Conservation (phyloP, 2,113 vertebrate species). For the Nanorana parkeri region DNA sequence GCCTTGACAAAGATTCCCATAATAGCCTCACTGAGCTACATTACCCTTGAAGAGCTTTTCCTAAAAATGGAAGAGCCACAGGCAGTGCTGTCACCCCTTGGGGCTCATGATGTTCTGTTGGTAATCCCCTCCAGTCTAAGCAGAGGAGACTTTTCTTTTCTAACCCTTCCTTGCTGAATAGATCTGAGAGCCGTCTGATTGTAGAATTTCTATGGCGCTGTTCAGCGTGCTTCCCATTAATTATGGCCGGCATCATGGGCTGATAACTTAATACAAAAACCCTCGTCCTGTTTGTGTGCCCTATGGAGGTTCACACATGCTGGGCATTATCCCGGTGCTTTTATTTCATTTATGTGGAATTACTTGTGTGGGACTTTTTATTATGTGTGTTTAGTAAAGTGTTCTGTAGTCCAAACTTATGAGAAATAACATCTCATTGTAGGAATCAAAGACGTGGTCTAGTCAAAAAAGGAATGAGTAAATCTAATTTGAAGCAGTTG, state of each 20-base stretch:
- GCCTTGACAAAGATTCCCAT: constrained; percentile 6
- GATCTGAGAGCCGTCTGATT: background rate
- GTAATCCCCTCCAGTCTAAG: constrained; percentile 6
- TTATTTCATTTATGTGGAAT: constrained; percentile 14
- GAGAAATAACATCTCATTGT: background rate
- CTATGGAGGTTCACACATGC: constrained; percentile 10
- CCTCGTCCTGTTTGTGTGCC: constrained; percentile 18
- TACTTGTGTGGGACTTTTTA: background rate
- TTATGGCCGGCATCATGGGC: constrained; percentile 10
- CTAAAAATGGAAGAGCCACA: constrained; percentile 33
- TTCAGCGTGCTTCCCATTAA: background rate
- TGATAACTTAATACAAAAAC: constrained; percentile 24
- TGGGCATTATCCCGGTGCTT: background rate
- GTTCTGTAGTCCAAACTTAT: background rate
- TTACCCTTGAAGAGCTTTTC: constrained; percentile 16
- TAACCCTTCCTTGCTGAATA: background rate
- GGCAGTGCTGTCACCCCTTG: constrained; percentile 12
- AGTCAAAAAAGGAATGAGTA: no score
- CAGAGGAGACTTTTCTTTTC: background rate
- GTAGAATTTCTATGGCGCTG: background rate
- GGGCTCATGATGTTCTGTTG: constrained; percentile 23
- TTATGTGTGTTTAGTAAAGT: background rate
- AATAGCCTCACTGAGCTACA: constrained; percentile 13
- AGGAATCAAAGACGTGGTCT: background rate
- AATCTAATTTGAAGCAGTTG: no score